Evolutionary conservation across 35 echinoderm and acorn worm species (phyloP).

Genomic region (Ophioderma brevispina): DNA sequence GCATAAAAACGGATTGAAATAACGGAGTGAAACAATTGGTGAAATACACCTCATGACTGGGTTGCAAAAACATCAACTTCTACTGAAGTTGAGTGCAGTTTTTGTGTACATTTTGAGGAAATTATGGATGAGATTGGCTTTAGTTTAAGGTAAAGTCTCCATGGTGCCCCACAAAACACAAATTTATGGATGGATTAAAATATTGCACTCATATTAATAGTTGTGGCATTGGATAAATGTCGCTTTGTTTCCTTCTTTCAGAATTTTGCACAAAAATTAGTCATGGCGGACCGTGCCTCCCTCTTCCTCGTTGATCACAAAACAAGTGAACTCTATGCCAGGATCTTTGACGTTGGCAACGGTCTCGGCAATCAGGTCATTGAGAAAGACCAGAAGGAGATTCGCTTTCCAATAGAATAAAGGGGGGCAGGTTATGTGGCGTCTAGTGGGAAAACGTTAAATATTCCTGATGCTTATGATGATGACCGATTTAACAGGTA

Average conservation of each 20-base stretch:
- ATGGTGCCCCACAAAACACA: too few relatives aligned
- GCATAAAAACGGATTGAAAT: too few relatives aligned
- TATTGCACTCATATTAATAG: too few relatives aligned
- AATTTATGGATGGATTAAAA: too few relatives aligned
- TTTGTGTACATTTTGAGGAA: too few relatives aligned
- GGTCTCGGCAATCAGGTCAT: slow-evolving; percentile 83
- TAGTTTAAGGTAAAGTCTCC: too few relatives aligned
- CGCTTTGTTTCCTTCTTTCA: slow-evolving; percentile 28
- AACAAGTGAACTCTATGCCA: slow-evolving; percentile 91
- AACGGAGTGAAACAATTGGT: too few relatives aligned
- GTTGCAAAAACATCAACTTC: too few relatives aligned
- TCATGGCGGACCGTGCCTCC: slow-evolving; percentile 91
- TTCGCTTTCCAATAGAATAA: slow-evolving; percentile 93
- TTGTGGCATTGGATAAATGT: too few relatives aligned
- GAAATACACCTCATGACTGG: too few relatives aligned
- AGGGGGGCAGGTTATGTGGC: slow-evolving; percentile 94
- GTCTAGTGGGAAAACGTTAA: slow-evolving; percentile 80
- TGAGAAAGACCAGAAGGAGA: slow-evolving; percentile 91
- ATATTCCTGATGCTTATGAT: slow-evolving; percentile 96
- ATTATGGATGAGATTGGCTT: too few relatives aligned
- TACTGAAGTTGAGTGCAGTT: too few relatives aligned
- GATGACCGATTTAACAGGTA: slow-evolving; percentile 97
- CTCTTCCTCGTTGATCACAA: slow-evolving; percentile 95
- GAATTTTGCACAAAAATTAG: slow-evolving; percentile 98
- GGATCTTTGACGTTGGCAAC: slow-evolving; percentile 99